Evolutionary conservation across 2,113 vertebrate genomes (phyloP).

Genomic region (Cinclus cinclus): DNA sequence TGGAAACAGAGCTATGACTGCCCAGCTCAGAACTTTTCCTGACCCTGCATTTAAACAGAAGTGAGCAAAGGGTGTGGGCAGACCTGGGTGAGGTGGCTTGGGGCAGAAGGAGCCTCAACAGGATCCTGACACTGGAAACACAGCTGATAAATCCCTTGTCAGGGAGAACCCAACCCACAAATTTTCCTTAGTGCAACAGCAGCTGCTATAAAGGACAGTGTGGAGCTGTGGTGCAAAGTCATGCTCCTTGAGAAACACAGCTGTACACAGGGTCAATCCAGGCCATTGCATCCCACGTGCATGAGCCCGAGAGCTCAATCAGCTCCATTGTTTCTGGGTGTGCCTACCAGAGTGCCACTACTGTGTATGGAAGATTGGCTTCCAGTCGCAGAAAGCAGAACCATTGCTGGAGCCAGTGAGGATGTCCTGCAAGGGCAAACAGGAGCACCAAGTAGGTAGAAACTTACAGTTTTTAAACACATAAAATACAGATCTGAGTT

Average conservation of each 20-base stretch:
- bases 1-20: background rate
- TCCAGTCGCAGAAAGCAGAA: background rate
- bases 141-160: background rate
- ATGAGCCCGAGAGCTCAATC: background rate
- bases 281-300: background rate
- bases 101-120: background rate
- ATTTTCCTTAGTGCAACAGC: no score
- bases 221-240: background rate
- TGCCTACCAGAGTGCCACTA: background rate
- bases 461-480: background rate
- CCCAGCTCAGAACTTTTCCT: background rate
- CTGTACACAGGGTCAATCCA: background rate
- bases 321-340: background rate
- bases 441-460: background rate
- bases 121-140: background rate
- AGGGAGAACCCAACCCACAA: background rate
- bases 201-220: background rate
- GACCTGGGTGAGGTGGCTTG: no score
- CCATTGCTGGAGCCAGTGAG: background rate
- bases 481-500: background rate
- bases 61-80: background rate
- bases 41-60: background rate
- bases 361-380: background rate
- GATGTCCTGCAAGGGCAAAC: background rate
- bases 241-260: background rate